A percentile compares a stretch with the other conserved stretches of the same genome.
These are phyloP conservation scores for Sipunculus nudus DNA, from an alignment of 2,888 invertebrate genomes.

Conservation along the genomic window DNA sequence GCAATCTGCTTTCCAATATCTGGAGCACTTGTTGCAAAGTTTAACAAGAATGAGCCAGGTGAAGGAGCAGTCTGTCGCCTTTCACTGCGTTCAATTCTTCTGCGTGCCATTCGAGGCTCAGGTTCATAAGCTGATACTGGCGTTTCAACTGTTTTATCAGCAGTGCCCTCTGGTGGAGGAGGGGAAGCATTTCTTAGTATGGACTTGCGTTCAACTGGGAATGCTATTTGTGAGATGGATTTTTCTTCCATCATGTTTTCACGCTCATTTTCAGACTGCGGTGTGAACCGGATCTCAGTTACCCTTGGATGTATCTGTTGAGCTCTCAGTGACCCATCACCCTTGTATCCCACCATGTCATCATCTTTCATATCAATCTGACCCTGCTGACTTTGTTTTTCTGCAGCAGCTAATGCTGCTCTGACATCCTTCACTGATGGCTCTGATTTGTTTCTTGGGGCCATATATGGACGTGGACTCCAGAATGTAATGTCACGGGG, in stretches of 20 bases:
- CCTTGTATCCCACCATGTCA: no score
- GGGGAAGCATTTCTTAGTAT: no score
- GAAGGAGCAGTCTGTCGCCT: background rate
- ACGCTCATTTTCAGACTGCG: constrained; percentile 46
- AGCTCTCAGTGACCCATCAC: background rate
- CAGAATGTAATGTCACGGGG: background rate
- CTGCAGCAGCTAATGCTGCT: background rate
- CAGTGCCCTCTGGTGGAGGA: no score
- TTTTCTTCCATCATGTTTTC: constrained; percentile 53
- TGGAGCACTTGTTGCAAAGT: background rate
- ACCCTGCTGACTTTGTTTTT: no score
- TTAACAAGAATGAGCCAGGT: background rate
- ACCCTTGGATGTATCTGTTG: background rate
- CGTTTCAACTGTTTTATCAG: no score
- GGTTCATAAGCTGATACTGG: no score
- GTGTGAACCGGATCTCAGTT: constrained; percentile 46
- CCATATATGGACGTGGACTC: background rate
- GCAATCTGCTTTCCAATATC: background rate
- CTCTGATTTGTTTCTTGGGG: background rate
- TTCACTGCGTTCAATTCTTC: background rate
- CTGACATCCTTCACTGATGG: constrained; percentile 6
- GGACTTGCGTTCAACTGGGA: constrained; percentile 36
- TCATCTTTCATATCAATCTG: no score
- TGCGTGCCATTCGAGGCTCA: no score
- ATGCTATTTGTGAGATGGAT: constrained; percentile 49